These are phyloP conservation scores for Loxodonta africana DNA, from an alignment of 2,113 vertebrate species.

Conservation along the genomic window DNA sequence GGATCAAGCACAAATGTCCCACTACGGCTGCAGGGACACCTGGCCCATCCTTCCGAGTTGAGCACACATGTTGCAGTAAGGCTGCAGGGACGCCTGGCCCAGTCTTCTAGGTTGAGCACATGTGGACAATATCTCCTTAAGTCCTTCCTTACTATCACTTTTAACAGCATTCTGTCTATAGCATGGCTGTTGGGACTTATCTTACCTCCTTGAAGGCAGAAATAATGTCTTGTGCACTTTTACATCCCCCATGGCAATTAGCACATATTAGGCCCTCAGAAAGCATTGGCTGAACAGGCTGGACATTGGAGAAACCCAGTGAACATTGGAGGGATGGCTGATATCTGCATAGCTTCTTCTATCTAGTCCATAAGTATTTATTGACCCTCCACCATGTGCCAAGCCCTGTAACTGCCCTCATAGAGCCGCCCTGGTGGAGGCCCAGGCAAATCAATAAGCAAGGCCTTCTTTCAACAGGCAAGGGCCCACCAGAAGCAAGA, in stretches of 20 bases:
- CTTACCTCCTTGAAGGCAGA: neutral
- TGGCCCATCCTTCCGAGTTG: neutral
- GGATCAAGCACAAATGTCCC: neutral
- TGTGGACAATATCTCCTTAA: neutral
- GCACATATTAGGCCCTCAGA: neutral
- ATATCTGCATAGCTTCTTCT: neutral
- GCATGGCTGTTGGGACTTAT: neutral
- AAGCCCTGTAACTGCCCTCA: neutral
- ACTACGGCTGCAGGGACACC: neutral
- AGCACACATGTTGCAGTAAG: neutral
- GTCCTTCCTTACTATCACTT: neutral
- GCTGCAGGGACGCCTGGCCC: neutral
- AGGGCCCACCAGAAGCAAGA: neutral
- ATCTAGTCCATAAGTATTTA: neutral
- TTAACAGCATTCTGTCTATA: accelerated
- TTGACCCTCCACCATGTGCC: neutral
- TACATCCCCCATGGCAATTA: neutral
- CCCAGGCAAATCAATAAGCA: neutral
- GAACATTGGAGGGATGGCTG: neutral
- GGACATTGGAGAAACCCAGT: too few relatives aligned
- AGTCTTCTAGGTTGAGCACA: neutral
- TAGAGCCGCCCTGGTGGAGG: neutral
- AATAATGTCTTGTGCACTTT: neutral
- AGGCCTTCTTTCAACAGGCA: neutral
- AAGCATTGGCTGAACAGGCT: neutral